Percentiles rank a stretch among this genome's conserved stretches.
phyloP scores from a whole-genome alignment of 2,797 vertebrate species.

The Hafferia zeledoni region DNA sequence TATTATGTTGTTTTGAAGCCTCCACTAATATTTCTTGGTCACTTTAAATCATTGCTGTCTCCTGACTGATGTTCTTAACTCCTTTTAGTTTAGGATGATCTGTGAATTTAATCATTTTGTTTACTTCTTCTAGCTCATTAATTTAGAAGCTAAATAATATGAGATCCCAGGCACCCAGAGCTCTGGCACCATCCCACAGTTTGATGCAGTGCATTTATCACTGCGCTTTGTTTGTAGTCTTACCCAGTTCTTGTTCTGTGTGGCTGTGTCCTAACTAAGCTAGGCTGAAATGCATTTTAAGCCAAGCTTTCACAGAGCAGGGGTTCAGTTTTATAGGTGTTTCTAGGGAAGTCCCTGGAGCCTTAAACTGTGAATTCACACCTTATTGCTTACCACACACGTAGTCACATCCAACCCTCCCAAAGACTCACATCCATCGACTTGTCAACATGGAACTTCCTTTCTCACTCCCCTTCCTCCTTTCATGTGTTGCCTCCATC shows the following conservation, averaged over 20 bases:
- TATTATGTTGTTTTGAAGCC: not conserved
- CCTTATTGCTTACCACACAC: not conserved
- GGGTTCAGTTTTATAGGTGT: not conserved
- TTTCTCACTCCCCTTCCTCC: not conserved
- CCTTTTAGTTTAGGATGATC: slow-evolving; percentile 69
- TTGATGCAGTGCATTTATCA: slow-evolving; percentile 29
- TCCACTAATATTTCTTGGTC: slow-evolving; percentile 43
- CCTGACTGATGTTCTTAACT: slow-evolving; percentile 67
- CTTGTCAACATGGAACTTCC: not conserved
- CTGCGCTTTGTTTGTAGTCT: not conserved
- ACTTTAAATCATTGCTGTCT: slow-evolving; percentile 52
- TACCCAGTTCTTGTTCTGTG: not conserved
- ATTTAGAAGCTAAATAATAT: slow-evolving; percentile 71
- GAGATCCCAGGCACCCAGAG: slow-evolving; percentile 54
- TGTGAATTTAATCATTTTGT: slow-evolving; percentile 69
- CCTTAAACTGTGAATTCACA: not conserved
- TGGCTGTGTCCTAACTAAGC: not conserved
- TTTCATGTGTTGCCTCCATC: not conserved
- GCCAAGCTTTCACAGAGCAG: not conserved
- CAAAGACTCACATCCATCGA: not conserved
- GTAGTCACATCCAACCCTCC: not conserved
- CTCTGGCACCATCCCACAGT: slow-evolving; percentile 24
- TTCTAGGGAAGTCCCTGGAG: not conserved
- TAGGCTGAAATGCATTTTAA: not conserved
- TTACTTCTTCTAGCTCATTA: slow-evolving; percentile 70